Percentiles rank a stretch among this genome's conserved stretches.
Evolutionary conservation across 37 sponge, comb jelly and placozoan species (phyloP).

Genomic region (Cladorhizidae sp.): DNA sequence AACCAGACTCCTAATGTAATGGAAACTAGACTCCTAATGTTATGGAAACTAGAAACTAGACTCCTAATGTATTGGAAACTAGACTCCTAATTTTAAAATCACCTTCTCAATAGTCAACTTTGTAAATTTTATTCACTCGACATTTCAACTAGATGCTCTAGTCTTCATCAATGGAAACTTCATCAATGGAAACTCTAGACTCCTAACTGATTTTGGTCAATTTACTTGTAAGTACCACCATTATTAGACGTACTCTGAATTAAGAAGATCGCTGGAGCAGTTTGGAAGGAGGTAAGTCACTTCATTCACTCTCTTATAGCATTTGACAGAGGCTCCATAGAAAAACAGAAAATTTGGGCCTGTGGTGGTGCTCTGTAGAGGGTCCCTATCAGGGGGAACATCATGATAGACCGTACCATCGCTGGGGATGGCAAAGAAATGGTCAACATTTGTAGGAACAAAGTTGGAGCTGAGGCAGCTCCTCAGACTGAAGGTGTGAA

Average conservation of each 20-base stretch:
- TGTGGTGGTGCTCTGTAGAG: constrained; percentile 46
- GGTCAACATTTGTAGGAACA: constrained; percentile 5
- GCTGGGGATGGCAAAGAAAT: constrained; percentile 10
- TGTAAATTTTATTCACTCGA: no score
- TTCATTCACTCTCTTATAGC: constrained; percentile 67
- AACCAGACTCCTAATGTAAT: no score
- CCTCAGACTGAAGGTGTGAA: constrained; percentile 52
- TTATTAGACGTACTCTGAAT: constrained; percentile 55
- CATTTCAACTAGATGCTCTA: no score
- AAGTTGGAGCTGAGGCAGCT: constrained; percentile 59
- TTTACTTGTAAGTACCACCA: no score
- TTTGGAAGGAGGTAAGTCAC: constrained; percentile 75
- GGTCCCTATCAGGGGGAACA: background rate
- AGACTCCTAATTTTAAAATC: no score
- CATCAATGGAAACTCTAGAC: no score
- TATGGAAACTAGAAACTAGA: no score
- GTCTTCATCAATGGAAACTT: no score
- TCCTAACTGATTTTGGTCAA: no score
- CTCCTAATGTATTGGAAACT: no score
- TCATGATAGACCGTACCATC: constrained; percentile 19
- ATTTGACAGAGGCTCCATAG: constrained; percentile 76
- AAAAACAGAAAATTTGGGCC: constrained; percentile 66
- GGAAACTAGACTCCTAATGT: no score
- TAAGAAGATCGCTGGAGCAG: constrained; percentile 65
- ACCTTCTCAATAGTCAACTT: no score